phyloP scores from a whole-genome alignment of 2,113 vertebrate genomes.

The Catagonus wagneri region DNA sequence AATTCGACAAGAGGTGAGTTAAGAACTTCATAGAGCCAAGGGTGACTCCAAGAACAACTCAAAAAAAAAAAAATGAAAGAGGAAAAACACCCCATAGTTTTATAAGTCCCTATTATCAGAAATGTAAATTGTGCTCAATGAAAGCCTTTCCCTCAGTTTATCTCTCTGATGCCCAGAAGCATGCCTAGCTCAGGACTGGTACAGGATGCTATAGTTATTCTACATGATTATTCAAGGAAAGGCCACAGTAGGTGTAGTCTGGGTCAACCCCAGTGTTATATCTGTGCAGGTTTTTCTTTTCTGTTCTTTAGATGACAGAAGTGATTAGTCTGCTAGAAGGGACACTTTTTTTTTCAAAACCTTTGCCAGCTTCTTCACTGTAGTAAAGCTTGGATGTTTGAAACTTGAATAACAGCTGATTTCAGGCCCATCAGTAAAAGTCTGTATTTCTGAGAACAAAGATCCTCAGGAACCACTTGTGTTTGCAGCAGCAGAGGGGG shows the following conservation, averaged over 20 bases:
- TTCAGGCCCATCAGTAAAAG: conserved; percentile 39
- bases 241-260: background rate
- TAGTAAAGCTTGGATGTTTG: background rate
- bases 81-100: background rate
- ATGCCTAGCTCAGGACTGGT: background rate
- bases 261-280: background rate
- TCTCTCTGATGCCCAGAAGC: background rate
- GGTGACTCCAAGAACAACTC: conserved; percentile 51
- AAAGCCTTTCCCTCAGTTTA: background rate
- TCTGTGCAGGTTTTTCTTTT: background rate
- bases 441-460: conserved; percentile 53
- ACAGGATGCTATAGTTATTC: too few species aligned
- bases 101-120: background rate
- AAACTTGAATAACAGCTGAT: background rate
- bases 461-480: conserved; percentile 19
- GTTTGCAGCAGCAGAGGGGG: background rate
- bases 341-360: background rate
- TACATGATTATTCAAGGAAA: background rate
- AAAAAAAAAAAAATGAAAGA: background rate
- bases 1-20: conserved; percentile 73
- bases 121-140: background rate
- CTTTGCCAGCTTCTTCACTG: background rate
- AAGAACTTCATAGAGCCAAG: conserved; percentile 26
- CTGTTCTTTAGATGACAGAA: background rate
- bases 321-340: background rate